Conservation (phyloP, 1,140 invertebrate species). For the Chelonus insularis region DNA sequence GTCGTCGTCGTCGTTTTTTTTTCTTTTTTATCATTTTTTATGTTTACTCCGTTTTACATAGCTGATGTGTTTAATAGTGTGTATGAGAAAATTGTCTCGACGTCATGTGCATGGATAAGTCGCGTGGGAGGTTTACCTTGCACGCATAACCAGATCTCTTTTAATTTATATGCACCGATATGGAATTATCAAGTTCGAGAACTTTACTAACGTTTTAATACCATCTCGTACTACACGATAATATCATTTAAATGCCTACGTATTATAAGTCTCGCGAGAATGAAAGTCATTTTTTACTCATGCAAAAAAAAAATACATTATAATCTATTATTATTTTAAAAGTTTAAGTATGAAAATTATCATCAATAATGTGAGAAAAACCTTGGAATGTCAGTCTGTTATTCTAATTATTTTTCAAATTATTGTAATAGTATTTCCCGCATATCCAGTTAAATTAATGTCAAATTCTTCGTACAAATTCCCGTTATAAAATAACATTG, state of each 20-base stretch:
- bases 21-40: neutral
- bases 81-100: constrained; percentile 9
- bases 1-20: neutral
- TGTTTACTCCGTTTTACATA: neutral
- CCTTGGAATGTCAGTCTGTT: too few relatives aligned
- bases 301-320: too few relatives aligned
- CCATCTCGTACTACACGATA: too few relatives aligned
- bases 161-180: constrained; percentile 23
- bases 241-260: neutral
- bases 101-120: constrained; percentile 21
- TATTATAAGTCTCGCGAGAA: neutral
- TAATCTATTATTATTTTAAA: neutral
- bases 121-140: constrained; percentile 32
- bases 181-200: constrained; percentile 19
- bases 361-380: too few relatives aligned
- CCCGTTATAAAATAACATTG: too few relatives aligned
- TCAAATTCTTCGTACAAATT: too few relatives aligned
- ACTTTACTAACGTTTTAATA: neutral
- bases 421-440: too few relatives aligned
- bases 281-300: too few relatives aligned
- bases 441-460: too few relatives aligned
- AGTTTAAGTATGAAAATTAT: too few relatives aligned
- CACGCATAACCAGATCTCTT: constrained; percentile 25
- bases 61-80: neutral
- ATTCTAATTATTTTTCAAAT: too few relatives aligned